Percentiles rank a stretch among this genome's conserved stretches.
Evolutionary conservation across 2,888 invertebrate genomes (phyloP).

Genomic region (Schizotus pectinicornis): DNA sequence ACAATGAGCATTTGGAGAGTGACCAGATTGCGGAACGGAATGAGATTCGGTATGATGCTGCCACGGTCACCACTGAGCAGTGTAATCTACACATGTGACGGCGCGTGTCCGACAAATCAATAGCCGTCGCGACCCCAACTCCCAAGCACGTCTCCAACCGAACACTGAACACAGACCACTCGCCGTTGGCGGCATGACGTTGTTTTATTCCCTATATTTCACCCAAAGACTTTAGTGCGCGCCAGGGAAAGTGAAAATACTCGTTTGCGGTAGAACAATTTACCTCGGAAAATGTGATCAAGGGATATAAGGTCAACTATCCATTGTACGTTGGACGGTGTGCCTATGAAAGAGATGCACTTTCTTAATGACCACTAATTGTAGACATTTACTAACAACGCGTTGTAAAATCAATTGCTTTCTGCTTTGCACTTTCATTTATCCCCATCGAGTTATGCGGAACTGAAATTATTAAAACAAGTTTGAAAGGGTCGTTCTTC

Average conservation of each 20-base stretch:
- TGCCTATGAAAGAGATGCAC: slow-evolving; percentile 11
- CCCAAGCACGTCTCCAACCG: slow-evolving; percentile 37
- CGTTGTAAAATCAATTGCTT: slow-evolving; percentile 34
- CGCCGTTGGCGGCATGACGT: slow-evolving; percentile 43
- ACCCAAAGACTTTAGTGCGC: slow-evolving; percentile 48
- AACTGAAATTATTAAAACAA: slow-evolving; percentile 56
- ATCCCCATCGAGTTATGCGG: slow-evolving; percentile 40
- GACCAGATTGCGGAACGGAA: slow-evolving; percentile 28
- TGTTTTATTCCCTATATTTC: slow-evolving; percentile 54
- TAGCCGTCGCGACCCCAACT: slow-evolving; percentile 50
- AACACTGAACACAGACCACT: slow-evolving; percentile 32
- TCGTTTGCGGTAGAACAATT: slow-evolving; percentile 46
- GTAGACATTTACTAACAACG: slow-evolving; percentile 7
- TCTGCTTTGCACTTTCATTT: slow-evolving; percentile 21
- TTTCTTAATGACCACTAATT: slow-evolving; percentile 7
- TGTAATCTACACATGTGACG: slow-evolving; percentile 55
- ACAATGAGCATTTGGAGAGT: slow-evolving; percentile 18
- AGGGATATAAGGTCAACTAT: slow-evolving; percentile 27
- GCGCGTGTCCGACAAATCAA: slow-evolving; percentile 56
- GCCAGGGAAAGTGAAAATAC: slow-evolving; percentile 51
- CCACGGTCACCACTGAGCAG: slow-evolving; percentile 34
- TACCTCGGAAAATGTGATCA: slow-evolving; percentile 34
- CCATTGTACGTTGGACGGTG: no score
- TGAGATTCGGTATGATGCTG: slow-evolving; percentile 16
- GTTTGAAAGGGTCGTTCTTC: slow-evolving; percentile 56